These are phyloP conservation scores for Amphiprion percula DNA, from an alignment of 2,113 vertebrate genomes.

Conservation along the genomic window DNA sequence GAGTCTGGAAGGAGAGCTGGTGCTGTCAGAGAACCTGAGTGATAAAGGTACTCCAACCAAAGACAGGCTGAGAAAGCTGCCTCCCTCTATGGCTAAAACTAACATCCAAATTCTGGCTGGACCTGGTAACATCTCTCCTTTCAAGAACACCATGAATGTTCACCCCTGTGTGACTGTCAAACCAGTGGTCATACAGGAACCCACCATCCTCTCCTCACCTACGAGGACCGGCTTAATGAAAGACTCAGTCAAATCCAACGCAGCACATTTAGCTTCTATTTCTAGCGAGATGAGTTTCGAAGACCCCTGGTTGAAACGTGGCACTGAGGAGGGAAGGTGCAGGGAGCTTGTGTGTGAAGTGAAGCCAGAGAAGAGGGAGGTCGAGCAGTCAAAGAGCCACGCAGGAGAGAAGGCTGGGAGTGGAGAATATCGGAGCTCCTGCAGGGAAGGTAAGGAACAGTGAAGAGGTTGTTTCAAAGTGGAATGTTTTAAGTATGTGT, in stretches of 20 bases:
- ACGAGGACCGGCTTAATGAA: constrained; percentile 72
- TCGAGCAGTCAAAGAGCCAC: constrained; percentile 56
- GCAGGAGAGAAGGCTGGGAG: constrained; percentile 22
- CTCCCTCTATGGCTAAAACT: constrained; percentile 88
- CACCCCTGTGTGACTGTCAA: constrained; percentile 90
- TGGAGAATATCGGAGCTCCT: constrained; percentile 32
- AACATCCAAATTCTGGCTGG: constrained; percentile 86
- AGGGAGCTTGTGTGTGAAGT: constrained; percentile 58
- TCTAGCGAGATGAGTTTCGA: constrained; percentile 89
- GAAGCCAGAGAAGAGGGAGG: constrained; percentile 79
- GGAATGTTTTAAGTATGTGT: background rate
- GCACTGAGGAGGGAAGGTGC: constrained; percentile 75
- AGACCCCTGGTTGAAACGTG: constrained; percentile 96
- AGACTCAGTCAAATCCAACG: constrained; percentile 69
- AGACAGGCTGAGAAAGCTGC: constrained; percentile 86
- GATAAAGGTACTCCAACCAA: constrained; percentile 81
- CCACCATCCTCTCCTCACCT: constrained; percentile 53
- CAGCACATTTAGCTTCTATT: constrained; percentile 69
- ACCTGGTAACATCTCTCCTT: constrained; percentile 86
- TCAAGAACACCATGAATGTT: constrained; percentile 88
- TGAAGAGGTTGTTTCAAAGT: background rate
- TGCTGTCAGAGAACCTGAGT: constrained; percentile 77
- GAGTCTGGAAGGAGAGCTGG: constrained; percentile 79
- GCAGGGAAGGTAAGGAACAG: constrained; percentile 33
- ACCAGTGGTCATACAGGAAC: constrained; percentile 85